phyloP scores from a whole-genome alignment of 2,888 invertebrate genomes.

The Parelbella ahira region DNA sequence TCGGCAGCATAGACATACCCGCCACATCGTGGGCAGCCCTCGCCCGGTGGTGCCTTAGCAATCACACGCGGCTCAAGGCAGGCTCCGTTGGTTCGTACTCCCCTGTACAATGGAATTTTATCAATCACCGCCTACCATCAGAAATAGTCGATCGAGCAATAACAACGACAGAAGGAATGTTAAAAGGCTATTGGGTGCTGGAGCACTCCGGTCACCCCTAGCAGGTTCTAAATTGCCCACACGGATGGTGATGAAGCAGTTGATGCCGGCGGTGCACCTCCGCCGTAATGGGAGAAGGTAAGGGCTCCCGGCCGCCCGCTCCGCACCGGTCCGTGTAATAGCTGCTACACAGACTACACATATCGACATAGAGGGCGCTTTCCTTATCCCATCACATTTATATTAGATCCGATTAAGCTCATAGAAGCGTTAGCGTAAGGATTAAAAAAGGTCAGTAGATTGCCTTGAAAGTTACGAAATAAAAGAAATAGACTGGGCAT shows the following conservation, averaged over 20 bases:
- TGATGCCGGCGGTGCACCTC: slow-evolving; percentile 76
- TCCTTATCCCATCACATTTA: slow-evolving; percentile 87
- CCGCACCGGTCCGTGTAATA: slow-evolving; percentile 66
- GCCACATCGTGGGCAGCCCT: slow-evolving; percentile 94
- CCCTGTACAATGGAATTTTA: slow-evolving; percentile 53
- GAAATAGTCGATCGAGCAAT: slow-evolving; percentile 43
- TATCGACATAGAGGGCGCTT: slow-evolving; percentile 83
- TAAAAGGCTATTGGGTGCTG: slow-evolving; percentile 67
- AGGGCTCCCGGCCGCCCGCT: slow-evolving; percentile 78
- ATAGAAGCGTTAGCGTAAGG: slow-evolving; percentile 68
- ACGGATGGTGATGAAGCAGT: slow-evolving; percentile 70
- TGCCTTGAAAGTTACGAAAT: slow-evolving; percentile 65
- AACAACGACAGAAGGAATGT: slow-evolving; percentile 70
- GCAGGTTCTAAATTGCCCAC: slow-evolving; percentile 53
- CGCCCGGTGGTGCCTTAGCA: slow-evolving; percentile 90
- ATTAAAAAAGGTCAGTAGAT: slow-evolving; percentile 69
- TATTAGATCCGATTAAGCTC: slow-evolving; percentile 66
- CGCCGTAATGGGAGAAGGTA: slow-evolving; percentile 82
- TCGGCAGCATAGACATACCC: slow-evolving; percentile 95
- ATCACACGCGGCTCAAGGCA: slow-evolving; percentile 85
- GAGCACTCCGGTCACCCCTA: slow-evolving; percentile 59
- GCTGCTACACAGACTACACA: slow-evolving; percentile 49
- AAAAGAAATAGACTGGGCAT: slow-evolving; percentile 55
- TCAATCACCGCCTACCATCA: slow-evolving; percentile 41
- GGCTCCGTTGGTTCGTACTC: slow-evolving; percentile 81